These are phyloP conservation scores for Mixornis gularis DNA, from an alignment of 2,113 vertebrate species.

Conservation along the genomic window DNA sequence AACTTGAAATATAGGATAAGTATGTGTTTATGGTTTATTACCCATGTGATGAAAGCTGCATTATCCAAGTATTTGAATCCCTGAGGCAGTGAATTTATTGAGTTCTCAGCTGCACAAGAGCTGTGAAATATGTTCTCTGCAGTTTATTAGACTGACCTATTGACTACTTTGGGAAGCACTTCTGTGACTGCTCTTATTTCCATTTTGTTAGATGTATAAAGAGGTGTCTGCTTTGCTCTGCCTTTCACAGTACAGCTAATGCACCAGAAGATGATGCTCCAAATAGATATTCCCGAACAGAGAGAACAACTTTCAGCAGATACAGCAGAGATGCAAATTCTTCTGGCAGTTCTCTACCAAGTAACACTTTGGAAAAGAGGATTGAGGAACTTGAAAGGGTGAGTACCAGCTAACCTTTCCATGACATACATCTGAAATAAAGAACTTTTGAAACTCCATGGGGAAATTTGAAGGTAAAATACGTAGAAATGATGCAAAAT, in stretches of 20 bases:
- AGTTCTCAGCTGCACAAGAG: not conserved
- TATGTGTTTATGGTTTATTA: not conserved
- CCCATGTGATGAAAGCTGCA: not conserved
- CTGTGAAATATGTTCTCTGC: not conserved
- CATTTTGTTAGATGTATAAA: not conserved
- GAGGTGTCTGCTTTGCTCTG: not conserved
- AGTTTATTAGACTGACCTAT: not conserved
- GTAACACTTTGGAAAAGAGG: slow-evolving; percentile 82
- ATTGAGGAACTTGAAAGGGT: slow-evolving; percentile 95
- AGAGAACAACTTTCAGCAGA: slow-evolving; percentile 72
- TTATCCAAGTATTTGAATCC: not conserved
- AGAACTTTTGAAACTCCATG: not conserved
- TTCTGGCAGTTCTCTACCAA: slow-evolving; percentile 64
- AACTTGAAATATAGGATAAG: not conserved
- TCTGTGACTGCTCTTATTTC: not conserved
- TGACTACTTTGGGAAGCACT: not conserved
- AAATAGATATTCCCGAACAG: slow-evolving; percentile 70
- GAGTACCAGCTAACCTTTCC: not conserved
- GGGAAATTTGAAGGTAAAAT: not conserved
- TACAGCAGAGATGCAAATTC: slow-evolving; percentile 75
- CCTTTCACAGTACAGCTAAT: slow-evolving; percentile 61
- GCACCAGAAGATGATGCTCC: slow-evolving; percentile 80
- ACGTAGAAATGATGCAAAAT: not conserved
- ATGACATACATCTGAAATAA: not conserved
- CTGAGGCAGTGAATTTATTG: not conserved